phyloP scores from a whole-genome alignment of 2,113 vertebrate species.

The Jaculus jaculus region DNA sequence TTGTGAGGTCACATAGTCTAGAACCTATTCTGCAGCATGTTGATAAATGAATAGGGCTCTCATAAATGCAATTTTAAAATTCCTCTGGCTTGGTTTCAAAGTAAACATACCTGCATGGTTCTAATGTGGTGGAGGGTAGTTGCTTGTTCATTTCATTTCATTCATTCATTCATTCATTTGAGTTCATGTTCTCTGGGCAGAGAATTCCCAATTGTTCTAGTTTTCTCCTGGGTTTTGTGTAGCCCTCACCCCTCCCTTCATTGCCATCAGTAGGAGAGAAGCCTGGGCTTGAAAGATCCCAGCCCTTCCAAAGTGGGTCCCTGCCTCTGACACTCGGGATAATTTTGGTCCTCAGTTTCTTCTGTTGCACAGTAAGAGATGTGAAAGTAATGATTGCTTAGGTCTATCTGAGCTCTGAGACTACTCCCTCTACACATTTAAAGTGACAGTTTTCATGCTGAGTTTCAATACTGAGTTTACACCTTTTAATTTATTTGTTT shows the following conservation, averaged over 20 bases:
- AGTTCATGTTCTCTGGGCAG: not conserved
- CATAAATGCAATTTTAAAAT: not conserved
- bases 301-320: not conserved
- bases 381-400: not conserved
- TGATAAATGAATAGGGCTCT: not conserved
- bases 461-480: not conserved
- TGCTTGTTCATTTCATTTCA: not conserved
- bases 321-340: not conserved
- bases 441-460: not conserved
- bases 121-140: not conserved
- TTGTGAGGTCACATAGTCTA: not conserved
- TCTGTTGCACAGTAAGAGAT: not conserved
- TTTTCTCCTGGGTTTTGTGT: not conserved
- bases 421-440: not conserved
- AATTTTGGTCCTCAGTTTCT: not conserved
- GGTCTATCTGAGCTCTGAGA: not conserved
- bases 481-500: conserved; percentile 14
- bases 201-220: not conserved
- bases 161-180: not conserved
- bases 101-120: not conserved
- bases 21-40: not conserved
- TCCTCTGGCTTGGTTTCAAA: not conserved
- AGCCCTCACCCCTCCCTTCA: not conserved
- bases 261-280: not conserved
- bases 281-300: not conserved